Conservation (phyloP, 2,888 invertebrate species). For the Epirrita christyi region DNA sequence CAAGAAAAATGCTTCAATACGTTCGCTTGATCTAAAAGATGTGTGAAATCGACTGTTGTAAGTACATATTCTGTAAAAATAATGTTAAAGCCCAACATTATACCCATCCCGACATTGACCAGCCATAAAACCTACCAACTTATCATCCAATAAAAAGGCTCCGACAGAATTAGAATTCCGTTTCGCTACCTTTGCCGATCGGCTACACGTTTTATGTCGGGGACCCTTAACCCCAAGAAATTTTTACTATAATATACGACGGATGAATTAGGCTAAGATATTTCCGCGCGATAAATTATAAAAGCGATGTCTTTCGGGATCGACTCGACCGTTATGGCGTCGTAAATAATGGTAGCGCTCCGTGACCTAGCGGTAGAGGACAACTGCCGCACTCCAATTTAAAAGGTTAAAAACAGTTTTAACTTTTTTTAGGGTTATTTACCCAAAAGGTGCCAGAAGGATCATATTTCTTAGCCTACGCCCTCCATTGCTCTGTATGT, state of each 20-base stretch:
- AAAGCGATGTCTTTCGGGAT: slow-evolving; percentile 50
- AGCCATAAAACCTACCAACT: slow-evolving; percentile 13
- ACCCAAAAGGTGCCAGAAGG: too few species aligned
- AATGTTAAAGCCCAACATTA: background rate
- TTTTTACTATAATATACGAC: slow-evolving; percentile 75
- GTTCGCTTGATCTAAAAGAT: too few species aligned
- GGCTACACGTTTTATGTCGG: slow-evolving; percentile 42
- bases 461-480: too few species aligned
- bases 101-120: slow-evolving; percentile 3
- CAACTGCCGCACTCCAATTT: background rate
- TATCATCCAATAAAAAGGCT: slow-evolving; percentile 25
- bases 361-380: slow-evolving; percentile 8
- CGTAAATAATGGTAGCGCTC: slow-evolving; percentile 41
- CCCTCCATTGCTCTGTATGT: too few species aligned
- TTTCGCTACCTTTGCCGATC: slow-evolving; percentile 16
- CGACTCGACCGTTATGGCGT: slow-evolving; percentile 43
- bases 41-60: too few species aligned
- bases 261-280: slow-evolving; percentile 72
- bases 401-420: too few species aligned
- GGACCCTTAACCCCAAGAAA: slow-evolving; percentile 63
- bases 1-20: too few species aligned
- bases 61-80: background rate
- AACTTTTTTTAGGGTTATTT: too few species aligned
- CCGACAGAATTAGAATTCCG: slow-evolving; percentile 20
- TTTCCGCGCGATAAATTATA: slow-evolving; percentile 69